These are phyloP conservation scores for Muscidifurax raptorellus DNA, from an alignment of 1,140 invertebrate species.

Conservation along the genomic window DNA sequence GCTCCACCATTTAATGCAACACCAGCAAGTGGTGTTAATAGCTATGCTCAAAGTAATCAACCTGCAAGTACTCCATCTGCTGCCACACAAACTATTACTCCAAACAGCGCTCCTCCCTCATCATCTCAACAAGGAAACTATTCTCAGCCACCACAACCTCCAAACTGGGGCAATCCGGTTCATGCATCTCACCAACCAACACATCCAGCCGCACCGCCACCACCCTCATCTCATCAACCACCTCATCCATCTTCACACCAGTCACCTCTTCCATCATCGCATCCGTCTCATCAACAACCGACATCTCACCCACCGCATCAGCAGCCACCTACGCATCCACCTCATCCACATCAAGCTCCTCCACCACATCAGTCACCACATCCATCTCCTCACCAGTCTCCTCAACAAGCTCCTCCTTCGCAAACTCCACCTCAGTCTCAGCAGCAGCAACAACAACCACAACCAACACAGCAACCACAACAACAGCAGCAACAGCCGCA, in stretches of 20 bases:
- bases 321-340: constrained; percentile 65
- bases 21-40: constrained; percentile 67
- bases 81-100: constrained; percentile 73
- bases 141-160: constrained; percentile 65
- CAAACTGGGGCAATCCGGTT: constrained; percentile 64
- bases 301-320: constrained; percentile 65
- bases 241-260: constrained; percentile 64
- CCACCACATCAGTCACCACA: constrained; percentile 61
- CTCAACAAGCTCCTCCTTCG: constrained; percentile 66
- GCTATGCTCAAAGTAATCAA: constrained; percentile 72
- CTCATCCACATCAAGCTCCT: constrained; percentile 64
- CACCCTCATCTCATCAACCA: constrained; percentile 58
- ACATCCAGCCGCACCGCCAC: constrained; percentile 57
- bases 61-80: constrained; percentile 71
- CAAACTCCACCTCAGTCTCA: constrained; percentile 67
- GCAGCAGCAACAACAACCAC: constrained; percentile 57
- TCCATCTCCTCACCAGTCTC: constrained; percentile 62
- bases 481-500: constrained; percentile 66
- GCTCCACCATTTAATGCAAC: constrained; percentile 68
- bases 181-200: constrained; percentile 60
- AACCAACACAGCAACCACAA: constrained; percentile 58
- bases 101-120: constrained; percentile 68
- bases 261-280: constrained; percentile 60
- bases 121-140: constrained; percentile 68
- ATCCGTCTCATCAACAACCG: constrained; percentile 62